Conservation (phyloP, 2,797 vertebrate species). For the Sitta carolinensis region DNA sequence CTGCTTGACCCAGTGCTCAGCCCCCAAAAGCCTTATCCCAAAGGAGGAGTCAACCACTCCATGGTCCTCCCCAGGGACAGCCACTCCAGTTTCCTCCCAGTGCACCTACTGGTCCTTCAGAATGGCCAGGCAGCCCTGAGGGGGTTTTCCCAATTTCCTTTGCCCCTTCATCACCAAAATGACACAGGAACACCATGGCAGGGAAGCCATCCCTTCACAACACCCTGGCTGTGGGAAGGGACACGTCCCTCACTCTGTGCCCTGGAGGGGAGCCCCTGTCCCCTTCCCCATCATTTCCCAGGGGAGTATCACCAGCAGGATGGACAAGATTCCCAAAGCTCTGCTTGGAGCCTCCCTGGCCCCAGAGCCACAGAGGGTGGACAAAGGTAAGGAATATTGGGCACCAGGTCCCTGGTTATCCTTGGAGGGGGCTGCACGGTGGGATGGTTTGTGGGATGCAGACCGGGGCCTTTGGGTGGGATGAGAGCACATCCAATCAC, state of each 20-base stretch:
- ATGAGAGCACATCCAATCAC: not conserved
- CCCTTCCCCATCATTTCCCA: not conserved
- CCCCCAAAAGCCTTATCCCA: not conserved
- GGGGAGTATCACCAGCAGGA: accelerated
- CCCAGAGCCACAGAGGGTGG: not conserved
- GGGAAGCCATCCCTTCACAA: not conserved
- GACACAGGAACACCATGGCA: accelerated
- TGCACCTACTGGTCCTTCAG: not conserved
- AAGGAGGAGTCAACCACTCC: not conserved
- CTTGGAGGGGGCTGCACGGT: accelerated
- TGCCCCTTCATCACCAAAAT: not conserved
- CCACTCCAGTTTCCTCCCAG: not conserved
- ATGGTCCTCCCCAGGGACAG: not conserved
- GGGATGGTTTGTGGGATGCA: not conserved
- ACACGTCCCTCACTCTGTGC: accelerated
- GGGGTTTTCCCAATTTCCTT: not conserved
- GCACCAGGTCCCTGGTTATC: not conserved
- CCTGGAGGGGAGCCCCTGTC: not conserved
- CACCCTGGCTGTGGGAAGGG: not conserved
- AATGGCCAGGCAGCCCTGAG: not conserved
- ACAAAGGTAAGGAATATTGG: not conserved
- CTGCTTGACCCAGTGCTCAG: not conserved
- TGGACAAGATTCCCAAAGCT: accelerated
- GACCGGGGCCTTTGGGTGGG: not conserved
- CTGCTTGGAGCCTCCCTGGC: not conserved